Conservation (phyloP, 2,888 invertebrate species). For the Folsomia candida region DNA sequence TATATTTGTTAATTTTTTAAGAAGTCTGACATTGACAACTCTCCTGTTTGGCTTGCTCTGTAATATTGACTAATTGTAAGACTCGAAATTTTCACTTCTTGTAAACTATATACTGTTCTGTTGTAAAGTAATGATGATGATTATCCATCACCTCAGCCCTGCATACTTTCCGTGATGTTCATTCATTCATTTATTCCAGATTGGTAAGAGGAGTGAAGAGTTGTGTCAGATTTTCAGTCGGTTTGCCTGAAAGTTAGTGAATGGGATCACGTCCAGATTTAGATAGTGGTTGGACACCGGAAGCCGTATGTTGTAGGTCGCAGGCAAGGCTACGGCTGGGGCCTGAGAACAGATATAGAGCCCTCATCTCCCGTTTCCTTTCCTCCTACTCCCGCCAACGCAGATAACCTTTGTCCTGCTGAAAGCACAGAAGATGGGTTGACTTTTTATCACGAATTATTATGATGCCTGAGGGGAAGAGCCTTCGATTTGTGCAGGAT, state of each 20-base stretch:
- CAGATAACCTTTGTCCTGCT: background rate
- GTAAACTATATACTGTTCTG: too few species aligned
- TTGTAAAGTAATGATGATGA: too few species aligned
- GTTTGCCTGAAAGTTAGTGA: background rate
- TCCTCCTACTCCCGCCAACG: background rate
- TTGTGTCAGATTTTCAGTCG: constrained; percentile 13
- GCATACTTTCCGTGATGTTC: too few species aligned
- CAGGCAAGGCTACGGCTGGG: too few species aligned
- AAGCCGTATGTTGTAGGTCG: background rate
- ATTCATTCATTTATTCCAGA: constrained; percentile 7
- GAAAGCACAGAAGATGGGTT: background rate
- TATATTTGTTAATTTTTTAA: too few species aligned
- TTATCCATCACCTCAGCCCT: too few species aligned
- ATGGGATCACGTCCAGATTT: background rate
- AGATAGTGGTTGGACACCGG: background rate
- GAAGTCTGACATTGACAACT: too few species aligned
- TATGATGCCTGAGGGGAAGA: background rate
- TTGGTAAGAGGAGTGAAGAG: background rate
- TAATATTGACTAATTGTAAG: too few species aligned
- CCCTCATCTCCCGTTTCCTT: background rate
- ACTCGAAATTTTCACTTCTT: too few species aligned
- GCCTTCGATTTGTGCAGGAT: background rate
- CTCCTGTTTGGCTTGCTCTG: too few species aligned
- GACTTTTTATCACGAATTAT: background rate
- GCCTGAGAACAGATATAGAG: background rate